Percentiles rank a stretch among this genome's conserved stretches.
Conservation (phyloP, 2,797 vertebrate species). For the Serranus cabrilla region DNA sequence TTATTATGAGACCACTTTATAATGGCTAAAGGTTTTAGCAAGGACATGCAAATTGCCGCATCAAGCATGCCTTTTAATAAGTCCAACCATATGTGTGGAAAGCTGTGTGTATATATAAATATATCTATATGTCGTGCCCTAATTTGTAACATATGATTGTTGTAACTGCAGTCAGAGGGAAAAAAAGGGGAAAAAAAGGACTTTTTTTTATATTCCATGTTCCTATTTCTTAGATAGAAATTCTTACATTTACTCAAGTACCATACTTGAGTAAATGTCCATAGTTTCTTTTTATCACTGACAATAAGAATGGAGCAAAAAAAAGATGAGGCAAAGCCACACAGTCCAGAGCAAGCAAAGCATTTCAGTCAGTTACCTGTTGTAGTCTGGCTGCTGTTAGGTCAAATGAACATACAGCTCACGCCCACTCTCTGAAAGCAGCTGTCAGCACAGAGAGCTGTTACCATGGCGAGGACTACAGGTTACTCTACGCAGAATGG, state of each 20-base stretch:
- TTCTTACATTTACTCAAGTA: no score
- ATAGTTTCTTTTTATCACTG: no score
- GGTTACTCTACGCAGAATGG: neutral
- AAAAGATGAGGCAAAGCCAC: neutral
- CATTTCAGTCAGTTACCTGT: neutral
- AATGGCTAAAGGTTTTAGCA: neutral
- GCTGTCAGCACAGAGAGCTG: conserved; percentile 2
- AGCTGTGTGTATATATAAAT: neutral
- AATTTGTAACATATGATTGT: neutral
- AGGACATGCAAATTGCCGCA: neutral
- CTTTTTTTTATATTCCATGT: no score
- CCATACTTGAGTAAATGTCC: no score
- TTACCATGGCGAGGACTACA: neutral
- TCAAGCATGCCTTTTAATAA: neutral
- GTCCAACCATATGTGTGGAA: neutral
- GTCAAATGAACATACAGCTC: neutral
- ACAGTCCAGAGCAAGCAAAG: neutral
- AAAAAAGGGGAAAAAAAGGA: no score
- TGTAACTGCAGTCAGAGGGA: no score
- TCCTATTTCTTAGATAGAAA: no score
- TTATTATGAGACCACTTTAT: no score
- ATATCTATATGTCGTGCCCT: neutral
- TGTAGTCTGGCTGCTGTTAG: neutral
- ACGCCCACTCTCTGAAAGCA: neutral
- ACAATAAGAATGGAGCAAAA: neutral